phyloP scores from a whole-genome alignment of 1,140 invertebrate genomes.

The Hylaeus anthracinus region DNA sequence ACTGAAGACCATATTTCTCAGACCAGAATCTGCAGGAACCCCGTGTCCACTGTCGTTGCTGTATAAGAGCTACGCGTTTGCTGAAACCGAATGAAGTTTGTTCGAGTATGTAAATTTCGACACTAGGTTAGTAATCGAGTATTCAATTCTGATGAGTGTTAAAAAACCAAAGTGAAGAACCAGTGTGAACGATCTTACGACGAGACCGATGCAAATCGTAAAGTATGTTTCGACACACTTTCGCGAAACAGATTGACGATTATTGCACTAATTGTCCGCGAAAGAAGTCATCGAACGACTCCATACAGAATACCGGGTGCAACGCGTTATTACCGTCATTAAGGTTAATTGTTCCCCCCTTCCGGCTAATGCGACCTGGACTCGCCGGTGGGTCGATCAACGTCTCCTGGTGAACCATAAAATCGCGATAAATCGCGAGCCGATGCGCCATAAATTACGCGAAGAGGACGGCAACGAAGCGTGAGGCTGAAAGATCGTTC shows the following conservation, averaged over 20 bases:
- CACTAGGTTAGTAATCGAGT: background rate
- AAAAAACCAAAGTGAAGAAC: background rate
- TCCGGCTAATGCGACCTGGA: constrained; percentile 28
- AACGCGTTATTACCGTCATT: constrained; percentile 62
- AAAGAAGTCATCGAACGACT: background rate
- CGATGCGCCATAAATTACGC: constrained; percentile 60
- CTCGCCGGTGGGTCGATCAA: constrained; percentile 43
- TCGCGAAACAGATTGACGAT: background rate
- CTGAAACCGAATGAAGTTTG: no score
- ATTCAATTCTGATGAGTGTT: no score
- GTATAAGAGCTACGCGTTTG: no score
- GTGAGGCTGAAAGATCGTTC: constrained; percentile 32
- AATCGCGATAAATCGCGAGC: constrained; percentile 58
- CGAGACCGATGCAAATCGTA: background rate
- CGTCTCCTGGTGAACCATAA: constrained; percentile 39
- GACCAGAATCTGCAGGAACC: no score
- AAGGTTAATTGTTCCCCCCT: constrained; percentile 67
- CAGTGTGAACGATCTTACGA: no score
- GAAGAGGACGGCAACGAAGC: constrained; percentile 38
- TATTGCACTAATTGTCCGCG: background rate
- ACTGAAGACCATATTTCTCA: no score
- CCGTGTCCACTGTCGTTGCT: no score
- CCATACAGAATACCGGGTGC: background rate
- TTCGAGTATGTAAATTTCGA: no score
- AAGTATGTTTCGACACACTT: background rate